Conservation (phyloP, 2,797 vertebrate genomes). For the Mycteria americana region DNA sequence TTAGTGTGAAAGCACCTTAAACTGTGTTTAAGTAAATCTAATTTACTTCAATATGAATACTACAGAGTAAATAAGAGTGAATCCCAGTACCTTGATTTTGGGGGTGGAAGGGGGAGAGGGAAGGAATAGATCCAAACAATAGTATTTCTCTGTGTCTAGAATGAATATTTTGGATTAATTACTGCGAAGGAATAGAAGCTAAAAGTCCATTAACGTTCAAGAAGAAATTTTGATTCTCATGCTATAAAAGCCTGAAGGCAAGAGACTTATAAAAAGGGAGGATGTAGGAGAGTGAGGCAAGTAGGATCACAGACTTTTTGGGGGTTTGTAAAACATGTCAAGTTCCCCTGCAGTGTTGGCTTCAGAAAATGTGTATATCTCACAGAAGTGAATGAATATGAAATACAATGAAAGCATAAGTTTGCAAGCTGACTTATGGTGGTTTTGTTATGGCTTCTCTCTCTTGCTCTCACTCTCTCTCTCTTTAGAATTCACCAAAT, state of each 20-base stretch:
- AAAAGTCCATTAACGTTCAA: not conserved
- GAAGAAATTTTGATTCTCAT: not conserved
- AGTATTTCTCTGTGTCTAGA: not conserved
- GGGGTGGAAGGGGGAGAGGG: not conserved
- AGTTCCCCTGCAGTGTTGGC: not conserved
- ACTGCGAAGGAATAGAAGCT: not conserved
- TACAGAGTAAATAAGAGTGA: not conserved
- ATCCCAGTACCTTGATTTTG: not conserved
- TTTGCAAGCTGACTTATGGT: not conserved
- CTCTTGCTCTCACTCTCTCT: not conserved
- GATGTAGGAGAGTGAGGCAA: not conserved
- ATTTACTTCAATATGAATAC: not conserved
- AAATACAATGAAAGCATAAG: not conserved
- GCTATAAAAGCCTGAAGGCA: not conserved
- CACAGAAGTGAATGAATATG: not conserved
- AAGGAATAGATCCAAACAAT: not conserved
- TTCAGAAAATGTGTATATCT: not conserved
- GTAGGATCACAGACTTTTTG: not conserved
- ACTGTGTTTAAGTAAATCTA: not conserved
- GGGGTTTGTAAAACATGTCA: not conserved
- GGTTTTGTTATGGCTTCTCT: not conserved
- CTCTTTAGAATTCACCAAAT: slow-evolving; percentile 56
- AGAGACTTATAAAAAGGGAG: not conserved
- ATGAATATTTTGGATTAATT: not conserved
- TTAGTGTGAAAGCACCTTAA: not conserved